phyloP scores from a whole-genome alignment of 2,888 invertebrate genomes.

The Neuroscelio doddi region DNA sequence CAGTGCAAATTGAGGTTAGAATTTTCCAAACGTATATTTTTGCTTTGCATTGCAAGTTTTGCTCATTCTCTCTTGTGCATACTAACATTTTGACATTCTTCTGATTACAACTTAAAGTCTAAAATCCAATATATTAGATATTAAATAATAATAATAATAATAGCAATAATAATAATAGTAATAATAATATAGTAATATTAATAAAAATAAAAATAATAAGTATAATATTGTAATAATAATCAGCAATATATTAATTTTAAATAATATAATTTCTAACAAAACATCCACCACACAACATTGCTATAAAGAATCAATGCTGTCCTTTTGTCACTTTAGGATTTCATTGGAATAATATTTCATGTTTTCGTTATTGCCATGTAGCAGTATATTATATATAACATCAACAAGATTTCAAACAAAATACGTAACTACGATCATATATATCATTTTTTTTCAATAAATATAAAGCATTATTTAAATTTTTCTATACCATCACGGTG shows the following conservation, averaged over 20 bases:
- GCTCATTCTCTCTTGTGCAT: slow-evolving; percentile 37
- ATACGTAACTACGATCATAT: slow-evolving; percentile 49
- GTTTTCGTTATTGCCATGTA: slow-evolving; percentile 44
- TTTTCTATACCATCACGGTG: slow-evolving; percentile 38
- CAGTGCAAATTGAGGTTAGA: slow-evolving; percentile 22
- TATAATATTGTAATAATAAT: slow-evolving; percentile 54
- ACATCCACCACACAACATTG: slow-evolving; percentile 61
- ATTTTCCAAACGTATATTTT: slow-evolving; percentile 38
- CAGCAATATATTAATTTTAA: slow-evolving; percentile 71
- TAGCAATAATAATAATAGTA: slow-evolving; percentile 57
- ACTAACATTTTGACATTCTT: slow-evolving; percentile 47
- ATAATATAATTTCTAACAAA: slow-evolving; percentile 71
- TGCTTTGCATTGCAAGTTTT: slow-evolving; percentile 25
- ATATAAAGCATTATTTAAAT: slow-evolving; percentile 47
- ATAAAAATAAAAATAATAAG: slow-evolving; percentile 66
- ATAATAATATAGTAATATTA: slow-evolving; percentile 54
- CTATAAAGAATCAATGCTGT: slow-evolving; percentile 61
- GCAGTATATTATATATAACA: slow-evolving; percentile 44
- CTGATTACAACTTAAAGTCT: slow-evolving; percentile 63
- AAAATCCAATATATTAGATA: slow-evolving; percentile 70
- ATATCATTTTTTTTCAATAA: slow-evolving; percentile 47
- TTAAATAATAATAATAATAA: slow-evolving; percentile 62
- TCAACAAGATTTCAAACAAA: slow-evolving; percentile 49
- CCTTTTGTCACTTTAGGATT: slow-evolving; percentile 44
- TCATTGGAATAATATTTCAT: slow-evolving; percentile 47